Percentiles rank a stretch among this genome's conserved stretches.
These are phyloP conservation scores for Drosophila anomalata DNA, from an alignment of 2,888 invertebrate genomes.

Conservation along the genomic window DNA sequence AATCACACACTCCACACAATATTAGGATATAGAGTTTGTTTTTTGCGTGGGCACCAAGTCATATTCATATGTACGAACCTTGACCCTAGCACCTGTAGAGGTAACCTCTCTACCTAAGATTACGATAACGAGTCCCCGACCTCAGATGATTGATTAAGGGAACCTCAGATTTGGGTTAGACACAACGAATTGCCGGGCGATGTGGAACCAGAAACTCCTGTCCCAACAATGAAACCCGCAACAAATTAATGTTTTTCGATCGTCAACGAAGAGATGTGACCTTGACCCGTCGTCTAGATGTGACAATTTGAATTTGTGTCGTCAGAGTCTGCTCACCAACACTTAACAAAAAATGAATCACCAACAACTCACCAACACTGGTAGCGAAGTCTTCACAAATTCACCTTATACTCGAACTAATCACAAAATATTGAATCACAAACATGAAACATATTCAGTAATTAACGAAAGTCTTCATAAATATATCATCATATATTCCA, in stretches of 20 bases:
- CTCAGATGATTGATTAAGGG: conserved; percentile 22
- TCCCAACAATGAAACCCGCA: conserved; percentile 38
- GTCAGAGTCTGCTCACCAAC: conserved; percentile 17
- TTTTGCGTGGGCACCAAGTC: conserved; percentile 63
- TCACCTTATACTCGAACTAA: not conserved
- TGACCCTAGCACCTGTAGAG: conserved; percentile 11
- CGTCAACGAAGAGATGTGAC: conserved; percentile 37
- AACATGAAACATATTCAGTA: not conserved
- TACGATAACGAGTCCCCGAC: conserved; percentile 31
- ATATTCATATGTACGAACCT: conserved; percentile 33
- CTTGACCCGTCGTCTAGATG: conserved; percentile 15
- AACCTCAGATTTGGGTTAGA: conserved; percentile 61
- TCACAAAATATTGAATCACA: not conserved
- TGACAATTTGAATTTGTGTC: conserved; percentile 5
- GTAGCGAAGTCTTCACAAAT: not conserved
- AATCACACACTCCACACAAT: conserved; percentile 4
- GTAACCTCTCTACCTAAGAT: conserved; percentile 13
- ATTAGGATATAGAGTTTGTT: conserved; percentile 20
- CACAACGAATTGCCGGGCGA: conserved; percentile 66
- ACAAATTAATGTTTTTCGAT: conserved; percentile 36
- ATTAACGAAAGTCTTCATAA: conserved; percentile 1
- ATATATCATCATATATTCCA: not conserved
- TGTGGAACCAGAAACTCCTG: conserved; percentile 38
- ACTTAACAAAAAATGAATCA: conserved; percentile 2
- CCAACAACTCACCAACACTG: conserved; percentile 8